These are phyloP conservation scores for Sminthurinus signatus DNA, from an alignment of 1,140 invertebrate species.

Conservation along the genomic window DNA sequence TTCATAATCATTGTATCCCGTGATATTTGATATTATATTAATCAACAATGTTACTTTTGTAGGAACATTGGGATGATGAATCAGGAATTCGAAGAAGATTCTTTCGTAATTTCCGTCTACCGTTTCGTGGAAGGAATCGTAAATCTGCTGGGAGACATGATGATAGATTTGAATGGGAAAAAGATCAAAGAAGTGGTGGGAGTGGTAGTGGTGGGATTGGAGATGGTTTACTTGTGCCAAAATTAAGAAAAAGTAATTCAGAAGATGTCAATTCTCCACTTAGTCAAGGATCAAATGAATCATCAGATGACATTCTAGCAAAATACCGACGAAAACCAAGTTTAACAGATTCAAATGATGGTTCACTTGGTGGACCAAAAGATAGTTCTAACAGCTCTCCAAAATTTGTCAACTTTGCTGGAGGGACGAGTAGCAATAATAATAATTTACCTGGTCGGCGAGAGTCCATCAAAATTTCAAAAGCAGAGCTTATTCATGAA, in stretches of 20 bases:
- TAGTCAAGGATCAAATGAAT: constrained; percentile 50
- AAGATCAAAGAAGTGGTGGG: constrained; percentile 7
- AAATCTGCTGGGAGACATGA: constrained; percentile 49
- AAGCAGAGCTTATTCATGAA: constrained; percentile 15
- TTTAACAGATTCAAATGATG: constrained; percentile 42
- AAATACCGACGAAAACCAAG: constrained; percentile 83
- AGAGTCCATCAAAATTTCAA: constrained; percentile 29
- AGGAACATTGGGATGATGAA: constrained; percentile 54
- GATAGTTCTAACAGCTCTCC: background rate
- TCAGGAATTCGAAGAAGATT: constrained; percentile 56
- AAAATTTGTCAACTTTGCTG: constrained; percentile 5
- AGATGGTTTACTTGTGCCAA: constrained; percentile 28
- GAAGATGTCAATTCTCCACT: constrained; percentile 45
- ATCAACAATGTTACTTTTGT: background rate
- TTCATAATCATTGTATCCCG: constrained; percentile 5
- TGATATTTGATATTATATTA: no score
- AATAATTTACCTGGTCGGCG: constrained; percentile 1
- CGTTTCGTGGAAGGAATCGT: constrained; percentile 58
- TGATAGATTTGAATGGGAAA: constrained; percentile 36
- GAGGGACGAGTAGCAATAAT: background rate
- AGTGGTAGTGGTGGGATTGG: constrained; percentile 7
- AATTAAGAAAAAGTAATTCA: constrained; percentile 51
- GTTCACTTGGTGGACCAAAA: background rate
- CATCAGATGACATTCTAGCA: constrained; percentile 86
- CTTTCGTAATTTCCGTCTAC: constrained; percentile 62